A percentile compares a stretch with the other conserved stretches of the same genome.
Evolutionary conservation across 2,113 vertebrate genomes (phyloP).

Genomic region (Gnathonemus longibarbis): DNA sequence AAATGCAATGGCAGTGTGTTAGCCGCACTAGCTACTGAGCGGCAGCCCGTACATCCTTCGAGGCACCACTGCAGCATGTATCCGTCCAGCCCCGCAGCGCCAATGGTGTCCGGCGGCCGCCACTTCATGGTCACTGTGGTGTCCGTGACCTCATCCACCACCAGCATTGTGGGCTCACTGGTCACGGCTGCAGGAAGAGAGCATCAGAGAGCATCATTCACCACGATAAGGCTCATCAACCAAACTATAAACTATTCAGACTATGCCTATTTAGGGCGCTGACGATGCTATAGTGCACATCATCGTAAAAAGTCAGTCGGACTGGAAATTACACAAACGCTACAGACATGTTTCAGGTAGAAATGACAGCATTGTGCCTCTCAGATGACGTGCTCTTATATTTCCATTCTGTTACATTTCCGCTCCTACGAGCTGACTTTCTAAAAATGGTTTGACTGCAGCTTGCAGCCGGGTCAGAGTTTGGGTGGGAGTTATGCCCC

Average conservation of each 20-base stretch:
- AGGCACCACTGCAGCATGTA: conserved; percentile 91
- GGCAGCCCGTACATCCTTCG: conserved; percentile 84
- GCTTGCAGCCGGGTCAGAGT: conserved; percentile 9
- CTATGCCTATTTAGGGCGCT: background rate
- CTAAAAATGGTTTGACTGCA: conserved; percentile 34
- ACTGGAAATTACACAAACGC: conserved; percentile 15
- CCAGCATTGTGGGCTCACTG: conserved; percentile 87
- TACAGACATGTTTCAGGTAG: background rate
- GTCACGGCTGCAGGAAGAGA: conserved; percentile 73
- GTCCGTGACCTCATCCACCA: conserved; percentile 86
- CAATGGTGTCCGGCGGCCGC: conserved; percentile 93
- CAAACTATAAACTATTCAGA: background rate
- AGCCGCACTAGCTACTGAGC: background rate
- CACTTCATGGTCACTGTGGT: conserved; percentile 85
- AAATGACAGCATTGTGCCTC: conserved; percentile 3
- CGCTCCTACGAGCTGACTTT: background rate
- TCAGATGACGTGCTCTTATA: conserved; percentile 31
- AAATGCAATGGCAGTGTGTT: background rate
- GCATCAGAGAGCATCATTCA: background rate
- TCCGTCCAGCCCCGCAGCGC: conserved; percentile 89
- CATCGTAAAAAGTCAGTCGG: conserved; percentile 18
- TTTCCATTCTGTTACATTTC: conserved; percentile 47
- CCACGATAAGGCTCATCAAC: background rate
- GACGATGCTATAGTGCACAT: background rate
- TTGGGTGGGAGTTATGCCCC: conserved; percentile 45